Evolutionary conservation across 2,113 vertebrate genomes (phyloP).

Genomic region (Cryptoleucopteryx plumbea): DNA sequence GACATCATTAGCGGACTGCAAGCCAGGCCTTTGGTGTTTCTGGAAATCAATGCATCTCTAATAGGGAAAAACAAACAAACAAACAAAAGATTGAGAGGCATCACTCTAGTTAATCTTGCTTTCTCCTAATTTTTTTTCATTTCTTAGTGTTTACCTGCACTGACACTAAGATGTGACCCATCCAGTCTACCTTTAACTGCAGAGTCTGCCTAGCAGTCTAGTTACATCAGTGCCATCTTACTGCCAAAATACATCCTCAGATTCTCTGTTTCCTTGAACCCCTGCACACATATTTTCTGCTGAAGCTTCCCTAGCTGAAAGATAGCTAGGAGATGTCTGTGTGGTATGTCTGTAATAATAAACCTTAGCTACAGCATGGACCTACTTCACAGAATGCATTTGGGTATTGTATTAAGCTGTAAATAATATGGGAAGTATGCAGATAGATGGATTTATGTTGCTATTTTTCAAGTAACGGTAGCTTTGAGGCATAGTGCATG

Average conservation of each 20-base stretch:
- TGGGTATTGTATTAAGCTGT: slow-evolving; percentile 21
- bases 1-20: not conserved
- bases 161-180: not conserved
- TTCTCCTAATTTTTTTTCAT: not conserved
- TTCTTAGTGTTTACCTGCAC: not conserved
- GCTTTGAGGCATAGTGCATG: not conserved
- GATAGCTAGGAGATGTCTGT: not conserved
- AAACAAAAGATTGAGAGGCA: not conserved
- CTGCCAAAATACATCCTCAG: not conserved
- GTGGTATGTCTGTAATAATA: not conserved
- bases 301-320: not conserved
- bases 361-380: not conserved
- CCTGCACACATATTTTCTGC: not conserved
- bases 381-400: not conserved
- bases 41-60: not conserved
- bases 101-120: not conserved
- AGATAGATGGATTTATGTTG: slow-evolving; percentile 29
- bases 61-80: fast-evolving
- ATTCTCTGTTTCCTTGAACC: not conserved
- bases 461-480: slow-evolving; percentile 8
- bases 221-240: not conserved
- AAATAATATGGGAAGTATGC: slow-evolving; percentile 1
- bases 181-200: not conserved
- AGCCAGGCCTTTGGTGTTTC: not conserved
- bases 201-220: not conserved